These are phyloP conservation scores for Fissipunctia ypsillon DNA, from an alignment of 2,888 invertebrate species.

Conservation along the genomic window DNA sequence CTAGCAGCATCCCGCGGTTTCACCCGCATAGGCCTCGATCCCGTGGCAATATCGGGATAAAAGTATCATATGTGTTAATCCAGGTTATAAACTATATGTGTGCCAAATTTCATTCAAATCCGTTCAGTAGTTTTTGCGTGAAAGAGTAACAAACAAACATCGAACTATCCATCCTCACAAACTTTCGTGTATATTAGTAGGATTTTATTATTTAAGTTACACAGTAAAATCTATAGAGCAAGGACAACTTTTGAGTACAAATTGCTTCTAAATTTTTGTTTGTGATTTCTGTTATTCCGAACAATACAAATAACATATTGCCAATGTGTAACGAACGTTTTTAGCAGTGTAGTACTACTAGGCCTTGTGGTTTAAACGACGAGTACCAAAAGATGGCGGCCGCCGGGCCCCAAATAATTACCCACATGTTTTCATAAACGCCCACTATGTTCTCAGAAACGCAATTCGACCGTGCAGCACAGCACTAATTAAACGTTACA, in stretches of 20 bases:
- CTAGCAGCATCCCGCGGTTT: no score
- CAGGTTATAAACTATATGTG: no score
- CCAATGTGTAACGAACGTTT: constrained; percentile 11
- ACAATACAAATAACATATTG: constrained; percentile 11
- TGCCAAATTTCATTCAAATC: no score
- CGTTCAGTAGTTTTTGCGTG: no score
- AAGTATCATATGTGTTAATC: no score
- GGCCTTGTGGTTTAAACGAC: constrained; percentile 45
- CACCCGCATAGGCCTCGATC: no score
- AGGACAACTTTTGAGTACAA: not conserved
- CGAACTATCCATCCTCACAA: no score
- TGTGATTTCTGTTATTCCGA: not conserved
- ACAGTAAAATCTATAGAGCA: not conserved
- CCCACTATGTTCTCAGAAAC: constrained; percentile 62
- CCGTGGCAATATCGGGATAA: no score
- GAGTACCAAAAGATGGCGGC: constrained; percentile 43
- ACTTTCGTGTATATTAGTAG: no score
- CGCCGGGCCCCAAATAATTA: constrained; percentile 59
- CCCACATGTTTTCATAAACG: constrained; percentile 57
- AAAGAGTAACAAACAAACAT: no score
- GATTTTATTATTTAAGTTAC: not conserved
- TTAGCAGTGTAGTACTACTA: constrained; percentile 11
- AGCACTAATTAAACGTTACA: constrained; percentile 64
- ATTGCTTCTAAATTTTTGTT: not conserved
- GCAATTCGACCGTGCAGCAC: constrained; percentile 51